Evolutionary conservation across 2,888 invertebrate genomes (phyloP), one percentile per base, ranked within the genome.

Genomic region (Mystacides longicornis): DNA sequence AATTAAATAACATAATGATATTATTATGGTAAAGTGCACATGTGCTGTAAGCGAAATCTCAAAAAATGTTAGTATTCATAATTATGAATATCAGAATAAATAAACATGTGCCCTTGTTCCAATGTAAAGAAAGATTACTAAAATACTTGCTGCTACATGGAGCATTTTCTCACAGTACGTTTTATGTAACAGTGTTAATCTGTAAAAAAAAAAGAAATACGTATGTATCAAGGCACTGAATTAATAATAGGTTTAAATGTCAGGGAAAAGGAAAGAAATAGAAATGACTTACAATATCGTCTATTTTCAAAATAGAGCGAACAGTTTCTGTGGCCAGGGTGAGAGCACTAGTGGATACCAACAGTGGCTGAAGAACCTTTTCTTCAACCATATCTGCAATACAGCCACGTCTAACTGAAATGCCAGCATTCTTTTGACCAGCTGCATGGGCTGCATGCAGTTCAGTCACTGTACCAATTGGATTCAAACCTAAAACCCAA

Each of bases 331-430:
- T 89, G 60, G 99, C 89, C 65, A 99, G 83, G 54, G 87, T 92
- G 63, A 99, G 85, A 49, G 96, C 94, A 64, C 93, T 94, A 51
- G 86, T 86, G 55, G 94, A 93, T 52, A 99, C 99, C 67, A 98
- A 82, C 64, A 99, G 80, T 47, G 99, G 99, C 73, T 99, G 99
- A 57, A 99, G 86, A 56, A 99, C 98, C 76, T 94, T 90, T 75
- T 99, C 98, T 63, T 93, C 93, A 57, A 93, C 80, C 72, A 99
- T 99, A 74, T 98, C 93, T 1, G 97, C 94, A 64, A 99, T 95
- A 62, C 89, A 86, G 52, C 98, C 98, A 78, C 91, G 92, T 50
- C 97, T 84, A 57, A 98, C 97, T 77, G 98, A 98, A 63, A 99
- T 96, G 52, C 98, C 98, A 48, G 93, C 88, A 62, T 86, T 88